Conservation (phyloP, 2,797 vertebrate species). For the Tauraco hartlaubi region DNA sequence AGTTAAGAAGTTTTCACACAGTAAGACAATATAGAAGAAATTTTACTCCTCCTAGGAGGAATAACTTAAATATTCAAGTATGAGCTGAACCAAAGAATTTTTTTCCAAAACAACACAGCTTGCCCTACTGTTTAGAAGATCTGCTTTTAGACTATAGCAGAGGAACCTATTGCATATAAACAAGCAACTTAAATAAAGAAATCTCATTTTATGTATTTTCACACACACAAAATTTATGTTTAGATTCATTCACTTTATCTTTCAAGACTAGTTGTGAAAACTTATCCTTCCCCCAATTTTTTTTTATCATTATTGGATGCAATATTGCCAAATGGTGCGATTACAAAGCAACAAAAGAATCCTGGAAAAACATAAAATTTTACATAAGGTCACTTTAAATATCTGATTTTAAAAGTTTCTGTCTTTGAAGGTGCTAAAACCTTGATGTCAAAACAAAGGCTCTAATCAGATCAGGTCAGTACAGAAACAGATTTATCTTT, state of each 20-base stretch:
- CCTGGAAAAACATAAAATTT: background rate
- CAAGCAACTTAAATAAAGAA: background rate
- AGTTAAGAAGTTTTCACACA: background rate
- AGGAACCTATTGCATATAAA: background rate
- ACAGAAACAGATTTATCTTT: background rate
- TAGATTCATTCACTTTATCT: background rate
- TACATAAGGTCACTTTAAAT: background rate
- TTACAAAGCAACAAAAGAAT: background rate
- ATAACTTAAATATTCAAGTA: background rate
- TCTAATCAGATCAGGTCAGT: background rate
- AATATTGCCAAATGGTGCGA: background rate
- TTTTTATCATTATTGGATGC: background rate
- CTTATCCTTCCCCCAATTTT: rapidly evolving
- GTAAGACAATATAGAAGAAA: background rate
- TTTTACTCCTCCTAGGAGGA: background rate
- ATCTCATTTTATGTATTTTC: background rate
- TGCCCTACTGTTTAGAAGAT: background rate
- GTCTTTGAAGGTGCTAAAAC: background rate
- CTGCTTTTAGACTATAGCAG: background rate
- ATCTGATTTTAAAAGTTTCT: background rate
- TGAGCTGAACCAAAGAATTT: background rate
- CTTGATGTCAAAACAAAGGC: background rate
- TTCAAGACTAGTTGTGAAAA: background rate
- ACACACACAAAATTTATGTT: background rate
- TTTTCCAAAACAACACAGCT: background rate